Base-by-base conservation (phyloP, 2,888 invertebrate genomes). In the Baccha elongata region DNA sequence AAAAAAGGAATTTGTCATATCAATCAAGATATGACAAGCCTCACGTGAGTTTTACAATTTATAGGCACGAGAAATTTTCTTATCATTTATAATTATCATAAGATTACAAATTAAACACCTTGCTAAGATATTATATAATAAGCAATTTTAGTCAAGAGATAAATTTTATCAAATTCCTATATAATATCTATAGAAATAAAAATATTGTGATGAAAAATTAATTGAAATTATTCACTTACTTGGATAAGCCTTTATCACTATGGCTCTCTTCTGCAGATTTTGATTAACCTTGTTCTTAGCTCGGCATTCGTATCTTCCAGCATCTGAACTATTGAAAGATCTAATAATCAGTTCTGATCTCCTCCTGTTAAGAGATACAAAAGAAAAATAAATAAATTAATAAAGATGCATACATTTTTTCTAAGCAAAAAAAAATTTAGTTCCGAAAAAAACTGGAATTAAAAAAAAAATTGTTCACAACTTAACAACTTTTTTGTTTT, bases 321-420 rank as follows among this genome's bases (percentile, higher is more conserved):
- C 93, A 92, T 96, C 96, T 90, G 94, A 93, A 87, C 92, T 93
- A 88, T 93, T 93, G 87, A 94, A 94, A 89, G 94, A 94, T 89
- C 93, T 93, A 92, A 96, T 95, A 90, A 94, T 94, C 91, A 97
- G 93, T 91, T 95, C 95, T 92, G 96, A 95, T 93, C 95, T 94
- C 93, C 94, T 94, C 92, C 96, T 96, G 92, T 46, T 91, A 92
- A 87, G 8, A 40, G 21, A 40, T 55, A 23, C 23, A 46, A 69
- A 48, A 32, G 17, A 21, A 42, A 40, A 55, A 40, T 67, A 23
- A 53, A 19, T 67, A 65, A 11, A 52, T 32, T 29, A 32, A 3
- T 2, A 37, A 40, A 35, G 15, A 23, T 35, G 29, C 0, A 3
- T 32, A 23, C 21, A 17, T 55, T 8, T 32, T 7, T n/a, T n/a